These are phyloP conservation scores for Hymenochirus boettgeri DNA, from an alignment of 2,113 vertebrate genomes.

Conservation along the genomic window DNA sequence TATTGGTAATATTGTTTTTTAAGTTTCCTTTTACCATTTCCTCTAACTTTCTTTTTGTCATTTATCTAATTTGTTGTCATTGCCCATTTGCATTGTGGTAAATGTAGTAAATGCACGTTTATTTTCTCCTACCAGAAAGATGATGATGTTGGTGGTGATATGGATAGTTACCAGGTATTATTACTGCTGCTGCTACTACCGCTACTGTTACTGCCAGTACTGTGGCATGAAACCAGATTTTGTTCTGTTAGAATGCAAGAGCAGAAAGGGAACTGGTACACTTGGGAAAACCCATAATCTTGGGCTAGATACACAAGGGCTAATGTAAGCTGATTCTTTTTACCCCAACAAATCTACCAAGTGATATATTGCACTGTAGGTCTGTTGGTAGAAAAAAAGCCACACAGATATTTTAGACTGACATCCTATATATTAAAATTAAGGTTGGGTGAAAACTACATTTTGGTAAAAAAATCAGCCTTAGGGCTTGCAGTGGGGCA, in stretches of 20 bases:
- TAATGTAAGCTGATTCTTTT: conserved; percentile 10
- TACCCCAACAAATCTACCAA: no score
- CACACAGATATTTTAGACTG: no score
- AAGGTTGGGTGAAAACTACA: no score
- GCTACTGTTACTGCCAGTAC: conserved; percentile 56
- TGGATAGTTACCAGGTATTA: conserved; percentile 99
- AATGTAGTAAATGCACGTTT: conserved; percentile 53
- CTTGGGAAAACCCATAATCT: no score
- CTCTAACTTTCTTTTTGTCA: conserved; percentile 19
- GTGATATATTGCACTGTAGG: no score
- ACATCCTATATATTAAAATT: no score
- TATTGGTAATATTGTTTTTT: neutral
- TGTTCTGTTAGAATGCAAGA: conserved; percentile 62
- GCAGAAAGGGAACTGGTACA: conserved; percentile 44
- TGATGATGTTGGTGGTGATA: conserved; percentile 85
- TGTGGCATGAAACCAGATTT: conserved; percentile 81
- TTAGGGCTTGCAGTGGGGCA: neutral
- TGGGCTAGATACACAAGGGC: no score
- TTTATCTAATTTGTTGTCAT: neutral
- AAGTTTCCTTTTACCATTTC: neutral
- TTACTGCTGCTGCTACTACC: conserved; percentile 67
- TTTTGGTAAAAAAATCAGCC: no score
- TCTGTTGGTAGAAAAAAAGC: no score
- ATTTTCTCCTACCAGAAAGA: conserved; percentile 93
- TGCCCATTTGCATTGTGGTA: conserved; percentile 7